A percentile compares a stretch with the other conserved stretches of the same genome.
Conservation (phyloP, 2,888 invertebrate genomes). For the Pachliopta kotzebuea region DNA sequence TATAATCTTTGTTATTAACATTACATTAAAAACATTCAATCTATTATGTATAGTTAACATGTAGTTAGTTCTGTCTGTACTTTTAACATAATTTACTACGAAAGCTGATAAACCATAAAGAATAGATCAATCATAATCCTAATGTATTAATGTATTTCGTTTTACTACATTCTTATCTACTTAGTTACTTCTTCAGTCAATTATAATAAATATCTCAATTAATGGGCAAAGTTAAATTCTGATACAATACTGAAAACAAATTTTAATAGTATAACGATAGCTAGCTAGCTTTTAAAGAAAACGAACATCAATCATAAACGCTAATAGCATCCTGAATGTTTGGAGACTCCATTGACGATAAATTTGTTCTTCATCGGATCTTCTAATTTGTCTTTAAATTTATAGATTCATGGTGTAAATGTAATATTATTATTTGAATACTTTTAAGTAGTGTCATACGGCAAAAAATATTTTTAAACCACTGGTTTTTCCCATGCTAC, state of each 20-base stretch:
- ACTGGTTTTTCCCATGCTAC: too few relatives aligned
- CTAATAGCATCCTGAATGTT: conserved; percentile 29
- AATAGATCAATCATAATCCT: conserved; percentile 1
- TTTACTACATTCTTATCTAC: not conserved
- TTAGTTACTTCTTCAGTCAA: not conserved
- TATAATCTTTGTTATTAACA: too few relatives aligned
- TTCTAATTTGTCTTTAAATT: not conserved
- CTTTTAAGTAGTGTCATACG: not conserved
- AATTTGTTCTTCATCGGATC: conserved; percentile 43
- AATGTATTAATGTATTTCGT: not conserved
- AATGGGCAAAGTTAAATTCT: not conserved
- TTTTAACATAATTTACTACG: not conserved
- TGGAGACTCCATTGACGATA: conserved; percentile 36
- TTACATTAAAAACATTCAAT: too few relatives aligned
- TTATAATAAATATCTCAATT: not conserved
- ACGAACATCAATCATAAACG: conserved; percentile 58
- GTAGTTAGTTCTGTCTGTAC: not conserved
- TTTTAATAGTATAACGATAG: not conserved
- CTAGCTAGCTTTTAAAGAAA: conserved; percentile 32
- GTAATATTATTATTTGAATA: not conserved
- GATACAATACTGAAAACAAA: not conserved
- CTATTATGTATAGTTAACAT: too few relatives aligned
- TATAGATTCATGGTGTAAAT: too few relatives aligned
- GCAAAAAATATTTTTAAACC: too few relatives aligned
- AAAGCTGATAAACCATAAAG: not conserved